Conservation (phyloP, 2,797 vertebrate species). For the Pseudotriccus pelzelni region DNA sequence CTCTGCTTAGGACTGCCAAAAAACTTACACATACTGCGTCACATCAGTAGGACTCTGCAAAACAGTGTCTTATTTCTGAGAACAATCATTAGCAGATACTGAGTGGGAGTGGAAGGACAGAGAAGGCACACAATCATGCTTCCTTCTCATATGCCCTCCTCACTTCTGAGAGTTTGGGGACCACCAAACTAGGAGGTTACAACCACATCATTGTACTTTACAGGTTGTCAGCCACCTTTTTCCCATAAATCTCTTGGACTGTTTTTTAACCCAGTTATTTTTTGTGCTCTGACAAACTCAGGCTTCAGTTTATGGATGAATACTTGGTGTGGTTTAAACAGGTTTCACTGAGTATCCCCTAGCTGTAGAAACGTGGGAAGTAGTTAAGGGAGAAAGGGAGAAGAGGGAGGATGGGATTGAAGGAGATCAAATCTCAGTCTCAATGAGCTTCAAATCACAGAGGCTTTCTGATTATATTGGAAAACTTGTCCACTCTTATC, state of each 20-base stretch:
- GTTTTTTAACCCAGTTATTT: not conserved
- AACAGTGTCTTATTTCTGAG: not conserved
- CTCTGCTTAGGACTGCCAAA: not conserved
- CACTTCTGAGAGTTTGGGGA: not conserved
- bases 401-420: not conserved
- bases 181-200: not conserved
- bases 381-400: not conserved
- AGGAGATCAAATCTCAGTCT: not conserved
- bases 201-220: not conserved
- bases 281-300: not conserved
- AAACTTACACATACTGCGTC: rapidly evolving
- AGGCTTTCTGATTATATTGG: not conserved
- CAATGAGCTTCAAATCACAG: not conserved
- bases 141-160: not conserved
- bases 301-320: not conserved
- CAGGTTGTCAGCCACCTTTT: not conserved
- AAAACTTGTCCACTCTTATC: not conserved
- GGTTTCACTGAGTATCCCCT: not conserved
- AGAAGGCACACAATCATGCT: not conserved
- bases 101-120: not conserved
- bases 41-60: not conserved
- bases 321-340: not conserved
- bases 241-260: not conserved
- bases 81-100: not conserved
- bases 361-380: not conserved